A percentile compares a stretch with the other conserved stretches of the same genome.
phyloP scores from a whole-genome alignment of 2,888 invertebrate species.

The Plutella xylostella region DNA sequence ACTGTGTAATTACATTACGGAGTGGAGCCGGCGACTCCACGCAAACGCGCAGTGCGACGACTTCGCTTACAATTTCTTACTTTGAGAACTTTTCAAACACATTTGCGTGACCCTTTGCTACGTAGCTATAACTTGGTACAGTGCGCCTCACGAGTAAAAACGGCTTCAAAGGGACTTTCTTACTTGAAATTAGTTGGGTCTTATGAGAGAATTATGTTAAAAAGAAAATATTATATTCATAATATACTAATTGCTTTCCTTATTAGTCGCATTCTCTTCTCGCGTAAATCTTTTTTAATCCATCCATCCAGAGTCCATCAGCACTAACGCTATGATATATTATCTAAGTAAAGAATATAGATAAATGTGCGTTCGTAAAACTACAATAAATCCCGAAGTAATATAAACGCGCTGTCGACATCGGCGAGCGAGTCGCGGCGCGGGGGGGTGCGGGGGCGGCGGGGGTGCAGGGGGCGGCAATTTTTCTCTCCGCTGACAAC shows the following conservation, averaged over 20 bases:
- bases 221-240: too few relatives aligned
- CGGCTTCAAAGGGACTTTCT: neutral
- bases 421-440: constrained; percentile 31
- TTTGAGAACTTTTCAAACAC: constrained; percentile 22
- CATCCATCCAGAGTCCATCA: too few relatives aligned
- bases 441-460: constrained; percentile 28
- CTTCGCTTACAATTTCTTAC: constrained; percentile 26
- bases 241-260: too few relatives aligned
- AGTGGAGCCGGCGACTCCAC: constrained; percentile 33
- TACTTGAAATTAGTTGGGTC: neutral
- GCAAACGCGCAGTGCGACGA: constrained; percentile 29
- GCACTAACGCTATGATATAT: neutral
- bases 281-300: too few relatives aligned
- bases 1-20: constrained; percentile 45
- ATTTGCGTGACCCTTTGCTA: constrained; percentile 7
- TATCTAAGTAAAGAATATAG: constrained; percentile 27
- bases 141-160: neutral
- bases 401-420: constrained; percentile 62
- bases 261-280: too few relatives aligned
- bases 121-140: too few relatives aligned
- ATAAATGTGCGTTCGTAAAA: constrained; percentile 56
- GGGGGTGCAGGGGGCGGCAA: constrained; percentile 46
- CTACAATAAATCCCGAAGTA: constrained; percentile 61
- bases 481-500: constrained; percentile 69
- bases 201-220: too few relatives aligned